Percentiles rank a stretch among this genome's conserved stretches.
Conservation (phyloP, 2,888 invertebrate species). For the Cryptocephalus moraei region DNA sequence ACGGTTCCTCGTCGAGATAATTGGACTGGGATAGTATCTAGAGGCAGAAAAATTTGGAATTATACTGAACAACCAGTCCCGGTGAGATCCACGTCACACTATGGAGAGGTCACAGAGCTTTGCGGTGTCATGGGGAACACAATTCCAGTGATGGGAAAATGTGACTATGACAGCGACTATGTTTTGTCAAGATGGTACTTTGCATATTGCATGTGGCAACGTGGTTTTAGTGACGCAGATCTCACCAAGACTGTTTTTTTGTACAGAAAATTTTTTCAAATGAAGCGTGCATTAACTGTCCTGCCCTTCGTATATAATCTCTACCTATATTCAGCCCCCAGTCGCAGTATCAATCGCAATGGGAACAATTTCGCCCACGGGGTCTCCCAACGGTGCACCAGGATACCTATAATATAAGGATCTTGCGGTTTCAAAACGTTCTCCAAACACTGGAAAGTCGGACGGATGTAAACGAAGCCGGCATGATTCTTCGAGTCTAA, state of each 20-base stretch:
- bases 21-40: constrained; percentile 69
- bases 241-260: no score
- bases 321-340: constrained; percentile 69
- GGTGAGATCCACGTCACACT: no score
- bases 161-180: no score
- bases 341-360: constrained; percentile 59
- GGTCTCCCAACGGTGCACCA: constrained; percentile 69
- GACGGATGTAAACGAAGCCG: constrained; percentile 72
- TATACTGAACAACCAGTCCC: no score
- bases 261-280: no score
- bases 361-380: constrained; percentile 78
- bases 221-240: no score
- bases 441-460: constrained; percentile 72
- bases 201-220: no score
- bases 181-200: no score
- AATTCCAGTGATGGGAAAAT: no score
- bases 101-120: no score
- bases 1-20: constrained; percentile 65
- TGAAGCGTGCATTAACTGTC: no score
- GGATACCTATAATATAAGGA: constrained; percentile 66
- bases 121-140: no score
- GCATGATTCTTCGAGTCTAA: constrained; percentile 63
- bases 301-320: not conserved
- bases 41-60: not conserved
- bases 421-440: constrained; percentile 61